Evolutionary conservation across 1,140 invertebrate genomes (phyloP).

Genomic region (Andricus grossulariae): DNA sequence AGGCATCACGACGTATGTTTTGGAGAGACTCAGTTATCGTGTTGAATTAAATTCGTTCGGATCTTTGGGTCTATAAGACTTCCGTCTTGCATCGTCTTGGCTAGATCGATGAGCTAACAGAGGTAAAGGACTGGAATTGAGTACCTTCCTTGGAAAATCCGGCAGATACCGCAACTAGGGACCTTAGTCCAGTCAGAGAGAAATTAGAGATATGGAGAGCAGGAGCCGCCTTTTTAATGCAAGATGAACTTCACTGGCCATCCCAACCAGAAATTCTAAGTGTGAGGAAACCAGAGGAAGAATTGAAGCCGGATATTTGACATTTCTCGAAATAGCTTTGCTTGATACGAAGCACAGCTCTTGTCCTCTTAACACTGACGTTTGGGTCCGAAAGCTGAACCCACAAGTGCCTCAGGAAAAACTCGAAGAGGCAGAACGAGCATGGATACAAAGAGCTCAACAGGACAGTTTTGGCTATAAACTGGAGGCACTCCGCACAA

Average conservation of each 20-base stretch:
- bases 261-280: not conserved
- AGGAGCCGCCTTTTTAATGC: slow-evolving; percentile 21
- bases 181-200: not conserved
- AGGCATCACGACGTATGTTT: slow-evolving; percentile 27
- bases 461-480: not conserved
- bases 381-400: not conserved
- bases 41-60: slow-evolving; percentile 57
- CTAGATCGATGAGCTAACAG: slow-evolving; percentile 63
- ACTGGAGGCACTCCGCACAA: not conserved
- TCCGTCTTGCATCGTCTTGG: slow-evolving; percentile 67
- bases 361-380: not conserved
- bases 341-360: not conserved
- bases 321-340: not conserved
- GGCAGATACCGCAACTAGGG: slow-evolving; percentile 57
- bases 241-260: not conserved
- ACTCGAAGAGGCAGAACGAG: not conserved
- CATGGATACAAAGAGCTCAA: not conserved
- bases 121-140: slow-evolving; percentile 55
- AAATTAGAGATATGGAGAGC: slow-evolving; percentile 8
- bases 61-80: slow-evolving; percentile 53
- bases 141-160: slow-evolving; percentile 53
- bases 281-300: not conserved
- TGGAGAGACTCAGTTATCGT: slow-evolving; percentile 67
- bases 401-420: not conserved
- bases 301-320: not conserved